Evolutionary conservation across 2,888 invertebrate genomes (phyloP).

Genomic region (Gandaritis pyraliata): DNA sequence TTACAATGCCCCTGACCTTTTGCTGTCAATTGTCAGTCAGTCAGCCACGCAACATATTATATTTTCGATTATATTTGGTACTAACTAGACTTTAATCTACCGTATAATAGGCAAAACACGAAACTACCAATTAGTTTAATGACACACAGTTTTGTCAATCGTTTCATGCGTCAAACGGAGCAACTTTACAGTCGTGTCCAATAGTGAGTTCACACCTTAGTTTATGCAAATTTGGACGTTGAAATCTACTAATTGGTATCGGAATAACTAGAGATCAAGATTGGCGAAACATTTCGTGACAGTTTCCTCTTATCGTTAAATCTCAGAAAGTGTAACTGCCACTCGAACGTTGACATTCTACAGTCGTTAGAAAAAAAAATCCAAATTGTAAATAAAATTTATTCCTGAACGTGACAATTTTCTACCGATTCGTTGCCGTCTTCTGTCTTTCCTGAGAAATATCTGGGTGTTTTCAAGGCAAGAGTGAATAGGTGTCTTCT

Average conservation of each 20-base stretch:
- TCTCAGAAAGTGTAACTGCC: too few relatives aligned
- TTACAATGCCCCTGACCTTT: too few relatives aligned
- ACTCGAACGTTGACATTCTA: too few relatives aligned
- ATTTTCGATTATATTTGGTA: background rate
- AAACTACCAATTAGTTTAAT: conserved; percentile 33
- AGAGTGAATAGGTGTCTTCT: too few relatives aligned
- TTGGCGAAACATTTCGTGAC: conserved; percentile 21
- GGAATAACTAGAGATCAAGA: conserved; percentile 23
- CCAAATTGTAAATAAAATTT: too few relatives aligned
- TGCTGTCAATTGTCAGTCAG: too few relatives aligned
- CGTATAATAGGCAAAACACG: conserved; percentile 6
- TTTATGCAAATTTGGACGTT: conserved; percentile 38
- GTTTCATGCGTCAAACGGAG: conserved; percentile 29
- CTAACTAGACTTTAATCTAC: background rate
- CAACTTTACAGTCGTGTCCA: conserved; percentile 34
- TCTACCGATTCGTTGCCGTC: too few relatives aligned
- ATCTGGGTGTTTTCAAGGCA: too few relatives aligned
- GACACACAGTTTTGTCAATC: conserved; percentile 30
- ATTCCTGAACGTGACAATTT: too few relatives aligned
- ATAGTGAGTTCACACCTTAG: conserved; percentile 40
- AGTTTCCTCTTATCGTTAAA: conserved; percentile 13
- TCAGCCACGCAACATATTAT: too few relatives aligned
- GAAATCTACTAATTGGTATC: conserved; percentile 41
- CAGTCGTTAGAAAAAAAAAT: too few relatives aligned
- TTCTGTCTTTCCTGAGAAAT: too few relatives aligned